Base-by-base conservation (phyloP, 2,888 invertebrate species). In the Nephrocerus scutellatus region DNA sequence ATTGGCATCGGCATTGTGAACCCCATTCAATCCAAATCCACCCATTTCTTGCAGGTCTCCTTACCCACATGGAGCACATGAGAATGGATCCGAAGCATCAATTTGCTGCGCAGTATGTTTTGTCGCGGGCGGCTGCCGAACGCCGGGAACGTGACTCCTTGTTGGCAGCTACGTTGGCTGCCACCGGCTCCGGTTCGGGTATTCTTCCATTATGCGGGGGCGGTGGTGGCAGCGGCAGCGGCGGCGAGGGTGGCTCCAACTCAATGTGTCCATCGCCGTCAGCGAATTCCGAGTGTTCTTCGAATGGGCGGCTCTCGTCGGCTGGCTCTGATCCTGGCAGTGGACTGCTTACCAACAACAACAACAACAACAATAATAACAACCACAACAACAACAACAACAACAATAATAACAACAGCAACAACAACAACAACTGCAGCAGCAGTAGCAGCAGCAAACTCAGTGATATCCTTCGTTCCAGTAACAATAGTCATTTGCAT, bases 41-140 rank as follows among this genome's bases (percentile, higher is more conserved):
- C 18, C 13, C 3, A 9, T 26, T 19, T 19, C 16, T 18, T 41
- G 19, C 72, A 92, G 92, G 91, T 59, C 76, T 92, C 20, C 75
- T 92, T 41, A 86, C 87, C 42, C 92, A 92, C 66, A 91, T 92
- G 91, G 91, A 92, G 59, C 90, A 91, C 65, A 91, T 92, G 91
- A 77, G 91, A 59, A 91, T 91, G 90, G 91, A 92, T 66, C 90
- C 91, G 1, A 92, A 92, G 68, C 91, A 92, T 72, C 91, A 91
- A 68, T 92, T 92, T 60, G 91, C 91, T 25, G 91, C 92, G 19
- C 92, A 92, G 63, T 92, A 91, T 70, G 90, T 92, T 28, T 72
- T 92, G 22, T 87, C 87, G 39, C 73, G 90, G 53, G 92, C 91
- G 7, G 91, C 91, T 6, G 91, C 91, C 12, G 91, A 91, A 61